A percentile compares a stretch with the other conserved stretches of the same genome.
These are phyloP conservation scores for Halichoerus grypus DNA, from an alignment of 2,113 vertebrate genomes.

Conservation along the genomic window DNA sequence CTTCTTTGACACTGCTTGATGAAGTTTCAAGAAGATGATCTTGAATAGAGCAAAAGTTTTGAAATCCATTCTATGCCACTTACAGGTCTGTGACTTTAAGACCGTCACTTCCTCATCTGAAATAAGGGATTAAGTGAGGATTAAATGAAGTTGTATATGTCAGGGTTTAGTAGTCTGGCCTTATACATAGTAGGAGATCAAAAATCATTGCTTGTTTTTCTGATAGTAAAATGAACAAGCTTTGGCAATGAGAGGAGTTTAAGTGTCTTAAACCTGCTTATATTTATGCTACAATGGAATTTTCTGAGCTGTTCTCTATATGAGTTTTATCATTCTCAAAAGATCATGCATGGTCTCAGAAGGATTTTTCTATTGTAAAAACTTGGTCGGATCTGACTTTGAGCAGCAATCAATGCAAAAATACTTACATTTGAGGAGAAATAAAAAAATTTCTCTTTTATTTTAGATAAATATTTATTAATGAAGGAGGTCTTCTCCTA, in stretches of 20 bases:
- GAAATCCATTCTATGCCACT: background rate
- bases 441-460: background rate
- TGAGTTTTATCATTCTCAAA: background rate
- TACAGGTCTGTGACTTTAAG: background rate
- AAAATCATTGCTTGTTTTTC: background rate
- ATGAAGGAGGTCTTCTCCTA: background rate
- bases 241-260: background rate
- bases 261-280: background rate
- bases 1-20: background rate
- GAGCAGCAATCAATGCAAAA: background rate
- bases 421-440: slow-evolving; percentile 11
- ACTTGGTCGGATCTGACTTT: background rate
- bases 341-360: background rate
- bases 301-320: background rate
- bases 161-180: background rate
- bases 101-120: background rate
- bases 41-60: background rate
- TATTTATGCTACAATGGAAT: background rate
- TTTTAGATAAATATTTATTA: background rate
- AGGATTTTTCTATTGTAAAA: background rate
- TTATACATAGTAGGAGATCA: slow-evolving; percentile 22
- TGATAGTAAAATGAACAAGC: background rate
- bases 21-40: slow-evolving; percentile 32
- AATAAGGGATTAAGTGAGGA: background rate
- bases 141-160: background rate